Conservation (phyloP, 2,113 vertebrate species). For the Ptyas mucosa region DNA sequence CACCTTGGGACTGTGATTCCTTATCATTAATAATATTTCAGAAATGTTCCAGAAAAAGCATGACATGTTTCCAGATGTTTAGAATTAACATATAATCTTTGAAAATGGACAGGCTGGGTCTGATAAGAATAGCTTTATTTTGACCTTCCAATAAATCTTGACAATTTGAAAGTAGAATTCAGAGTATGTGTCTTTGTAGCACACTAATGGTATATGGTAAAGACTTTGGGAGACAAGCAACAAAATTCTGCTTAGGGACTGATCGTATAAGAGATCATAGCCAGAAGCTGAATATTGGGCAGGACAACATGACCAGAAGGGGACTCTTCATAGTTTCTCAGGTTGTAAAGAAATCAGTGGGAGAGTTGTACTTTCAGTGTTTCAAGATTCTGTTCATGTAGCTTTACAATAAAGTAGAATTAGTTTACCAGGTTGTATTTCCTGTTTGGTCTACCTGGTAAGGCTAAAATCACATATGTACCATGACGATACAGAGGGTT, state of each 20-base stretch:
- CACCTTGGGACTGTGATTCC: neutral
- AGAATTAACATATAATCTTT: neutral
- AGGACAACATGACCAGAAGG: neutral
- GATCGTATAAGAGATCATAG: neutral
- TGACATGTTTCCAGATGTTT: neutral
- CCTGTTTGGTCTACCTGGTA: neutral
- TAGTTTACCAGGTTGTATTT: neutral
- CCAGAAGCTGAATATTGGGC: neutral
- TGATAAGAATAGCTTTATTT: neutral
- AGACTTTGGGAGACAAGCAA: neutral
- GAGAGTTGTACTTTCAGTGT: neutral
- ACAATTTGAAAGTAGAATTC: neutral
- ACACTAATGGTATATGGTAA: neutral
- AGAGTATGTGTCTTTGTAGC: neutral
- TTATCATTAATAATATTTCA: neutral
- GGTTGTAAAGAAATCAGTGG: neutral
- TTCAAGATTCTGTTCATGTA: neutral
- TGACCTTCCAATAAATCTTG: neutral
- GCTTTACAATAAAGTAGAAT: neutral
- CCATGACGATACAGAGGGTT: neutral
- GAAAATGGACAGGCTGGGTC: neutral
- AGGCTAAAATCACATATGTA: neutral
- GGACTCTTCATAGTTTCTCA: neutral
- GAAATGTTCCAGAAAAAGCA: neutral
- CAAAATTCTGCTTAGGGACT: too few relatives aligned